These are phyloP conservation scores for Hydrotaea cyrtoneurina DNA, from an alignment of 2,888 invertebrate genomes.

Conservation along the genomic window DNA sequence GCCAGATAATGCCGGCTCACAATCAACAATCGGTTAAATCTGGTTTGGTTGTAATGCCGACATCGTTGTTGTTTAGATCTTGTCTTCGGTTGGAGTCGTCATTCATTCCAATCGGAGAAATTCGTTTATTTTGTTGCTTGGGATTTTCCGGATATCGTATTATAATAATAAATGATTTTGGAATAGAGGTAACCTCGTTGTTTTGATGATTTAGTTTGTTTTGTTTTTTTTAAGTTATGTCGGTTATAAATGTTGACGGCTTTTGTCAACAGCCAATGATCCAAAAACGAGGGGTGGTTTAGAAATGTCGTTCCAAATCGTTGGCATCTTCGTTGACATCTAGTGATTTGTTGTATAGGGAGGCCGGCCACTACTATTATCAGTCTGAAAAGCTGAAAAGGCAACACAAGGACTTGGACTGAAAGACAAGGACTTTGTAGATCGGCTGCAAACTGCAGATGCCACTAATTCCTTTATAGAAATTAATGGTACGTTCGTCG, in stretches of 20 bases:
- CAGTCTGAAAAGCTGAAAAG: too few species aligned
- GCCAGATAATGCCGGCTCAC: not conserved
- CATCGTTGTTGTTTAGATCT: not conserved
- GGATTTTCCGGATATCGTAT: slow-evolving; percentile 9
- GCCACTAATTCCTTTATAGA: too few species aligned
- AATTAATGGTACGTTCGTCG: too few species aligned
- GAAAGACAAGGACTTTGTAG: too few species aligned
- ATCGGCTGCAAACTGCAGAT: too few species aligned
- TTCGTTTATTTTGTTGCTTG: slow-evolving; percentile 1
- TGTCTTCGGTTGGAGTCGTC: not conserved
- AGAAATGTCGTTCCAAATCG: not conserved
- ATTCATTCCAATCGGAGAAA: slow-evolving; percentile 11
- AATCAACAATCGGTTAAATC: slow-evolving; percentile 7
- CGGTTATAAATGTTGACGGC: not conserved
- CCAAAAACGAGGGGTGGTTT: too few species aligned
- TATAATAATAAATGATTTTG: not conserved
- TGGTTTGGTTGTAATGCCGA: slow-evolving; percentile 11
- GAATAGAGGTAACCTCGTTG: slow-evolving; percentile 23
- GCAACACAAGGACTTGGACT: too few species aligned
- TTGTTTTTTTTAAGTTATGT: not conserved
- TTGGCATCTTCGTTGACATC: too few species aligned
- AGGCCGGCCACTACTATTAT: too few species aligned
- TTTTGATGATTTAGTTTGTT: slow-evolving; percentile 6
- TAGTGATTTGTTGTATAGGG: too few species aligned
- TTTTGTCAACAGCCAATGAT: not conserved